Evolutionary conservation across 2,888 invertebrate genomes (phyloP).

Genomic region (Tuberolachnus salignus): DNA sequence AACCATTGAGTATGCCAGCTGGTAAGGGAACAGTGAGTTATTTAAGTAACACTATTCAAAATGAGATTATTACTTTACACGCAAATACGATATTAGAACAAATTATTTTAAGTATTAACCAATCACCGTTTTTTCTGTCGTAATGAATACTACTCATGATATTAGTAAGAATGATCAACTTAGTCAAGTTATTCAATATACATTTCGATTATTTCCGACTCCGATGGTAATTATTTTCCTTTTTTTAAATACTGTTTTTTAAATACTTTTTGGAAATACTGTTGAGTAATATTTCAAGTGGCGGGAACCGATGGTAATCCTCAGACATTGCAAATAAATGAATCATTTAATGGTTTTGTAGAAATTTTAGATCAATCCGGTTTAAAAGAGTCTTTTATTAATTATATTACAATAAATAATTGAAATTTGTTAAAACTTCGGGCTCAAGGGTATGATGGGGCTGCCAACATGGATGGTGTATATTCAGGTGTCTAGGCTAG

Average conservation of each 20-base stretch:
- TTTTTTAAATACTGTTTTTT: too few species aligned
- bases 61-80: slow-evolving; percentile 53
- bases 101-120: slow-evolving; percentile 40
- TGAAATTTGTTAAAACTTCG: slow-evolving; percentile 10
- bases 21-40: slow-evolving; percentile 57
- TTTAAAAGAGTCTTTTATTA: slow-evolving; percentile 47
- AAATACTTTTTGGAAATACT: too few species aligned
- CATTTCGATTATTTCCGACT: slow-evolving; percentile 56
- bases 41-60: slow-evolving; percentile 59
- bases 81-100: slow-evolving; percentile 40
- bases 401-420: slow-evolving; percentile 35
- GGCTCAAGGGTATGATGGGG: slow-evolving; percentile 18
- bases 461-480: slow-evolving; percentile 12
- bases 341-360: slow-evolving; percentile 57
- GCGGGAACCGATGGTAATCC: too few species aligned
- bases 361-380: slow-evolving; percentile 51
- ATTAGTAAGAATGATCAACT: slow-evolving; percentile 59
- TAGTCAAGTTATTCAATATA: slow-evolving; percentile 59
- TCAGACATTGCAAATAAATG: slow-evolving; percentile 52
- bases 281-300: too few species aligned
- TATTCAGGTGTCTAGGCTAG: slow-evolving; percentile 4
- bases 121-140: slow-evolving; percentile 54
- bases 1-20: slow-evolving; percentile 49
- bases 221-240: too few species aligned
- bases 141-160: slow-evolving; percentile 57